Conservation (phyloP, 2,113 vertebrate species). For the Bufo gargarizans region DNA sequence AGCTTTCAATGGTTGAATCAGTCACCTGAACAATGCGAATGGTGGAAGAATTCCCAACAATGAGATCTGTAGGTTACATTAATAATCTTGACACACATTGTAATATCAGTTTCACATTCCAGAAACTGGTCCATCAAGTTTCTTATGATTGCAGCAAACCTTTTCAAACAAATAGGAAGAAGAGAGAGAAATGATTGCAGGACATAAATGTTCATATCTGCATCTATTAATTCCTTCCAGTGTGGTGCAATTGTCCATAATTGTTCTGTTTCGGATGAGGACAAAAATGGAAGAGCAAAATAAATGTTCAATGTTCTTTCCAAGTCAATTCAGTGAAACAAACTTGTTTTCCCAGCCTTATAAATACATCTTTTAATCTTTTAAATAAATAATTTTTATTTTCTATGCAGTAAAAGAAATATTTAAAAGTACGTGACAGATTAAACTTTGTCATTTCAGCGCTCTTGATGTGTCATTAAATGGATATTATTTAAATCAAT, state of each 20-base stretch:
- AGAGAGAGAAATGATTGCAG: slow-evolving; percentile 11
- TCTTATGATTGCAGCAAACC: slow-evolving; percentile 4
- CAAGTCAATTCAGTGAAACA: slow-evolving; percentile 14
- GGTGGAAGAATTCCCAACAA: neutral
- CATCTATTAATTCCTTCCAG: slow-evolving; percentile 6
- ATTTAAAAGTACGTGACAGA: slow-evolving; percentile 26
- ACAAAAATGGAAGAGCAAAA: neutral
- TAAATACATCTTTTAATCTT: slow-evolving; percentile 22
- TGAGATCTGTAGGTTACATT: slow-evolving; percentile 18
- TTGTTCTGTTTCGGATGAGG: neutral
- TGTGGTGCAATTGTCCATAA: slow-evolving; percentile 23
- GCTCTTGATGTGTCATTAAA: slow-evolving; percentile 31
- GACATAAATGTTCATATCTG: slow-evolving; percentile 9
- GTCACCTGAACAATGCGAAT: slow-evolving; percentile 7
- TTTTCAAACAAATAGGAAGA: slow-evolving; percentile 23
- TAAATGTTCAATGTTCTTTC: slow-evolving; percentile 17
- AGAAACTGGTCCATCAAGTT: slow-evolving; percentile 29
- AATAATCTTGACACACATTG: slow-evolving; percentile 36
- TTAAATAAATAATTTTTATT: slow-evolving; percentile 29
- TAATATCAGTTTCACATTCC: slow-evolving; percentile 22
- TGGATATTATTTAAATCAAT: slow-evolving; percentile 26
- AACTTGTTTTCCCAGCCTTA: slow-evolving; percentile 18
- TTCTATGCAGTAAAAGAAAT: slow-evolving; percentile 20
- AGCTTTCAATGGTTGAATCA: neutral
- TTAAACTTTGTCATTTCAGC: slow-evolving; percentile 18